Percentiles rank a stretch among this genome's conserved stretches.
Conservation (phyloP, 2,888 invertebrate genomes). For the Sphaerophoria rueppellii region DNA sequence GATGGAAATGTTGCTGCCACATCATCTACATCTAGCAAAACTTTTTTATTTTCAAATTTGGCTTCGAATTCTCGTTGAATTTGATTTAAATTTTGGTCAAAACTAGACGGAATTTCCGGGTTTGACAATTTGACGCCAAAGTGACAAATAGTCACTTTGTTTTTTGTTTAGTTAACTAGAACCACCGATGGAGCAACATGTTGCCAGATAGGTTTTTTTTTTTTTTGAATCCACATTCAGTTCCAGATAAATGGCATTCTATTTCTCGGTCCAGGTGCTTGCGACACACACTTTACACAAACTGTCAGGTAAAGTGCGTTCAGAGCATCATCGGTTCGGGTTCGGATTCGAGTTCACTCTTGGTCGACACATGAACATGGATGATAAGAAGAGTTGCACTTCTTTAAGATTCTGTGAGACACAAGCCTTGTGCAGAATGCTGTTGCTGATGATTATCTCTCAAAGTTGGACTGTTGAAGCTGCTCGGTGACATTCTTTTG, state of each 20-base stretch:
- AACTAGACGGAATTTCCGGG: constrained; percentile 61
- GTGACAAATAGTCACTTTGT: constrained; percentile 26
- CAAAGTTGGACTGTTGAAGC: constrained; percentile 31
- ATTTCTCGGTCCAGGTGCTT: constrained; percentile 58
- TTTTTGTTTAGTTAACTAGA: neutral
- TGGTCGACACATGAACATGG: constrained; percentile 19
- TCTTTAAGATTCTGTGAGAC: neutral
- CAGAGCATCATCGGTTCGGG: neutral
- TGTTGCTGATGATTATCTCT: constrained; percentile 60
- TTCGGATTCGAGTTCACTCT: constrained; percentile 25
- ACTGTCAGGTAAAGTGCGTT: constrained; percentile 60
- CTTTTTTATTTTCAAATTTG: constrained; percentile 15
- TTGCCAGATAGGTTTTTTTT: constrained; percentile 42
- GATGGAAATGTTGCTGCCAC: constrained; percentile 48
- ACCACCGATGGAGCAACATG: constrained; percentile 23
- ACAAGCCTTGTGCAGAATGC: too few species aligned
- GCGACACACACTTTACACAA: constrained; percentile 33
- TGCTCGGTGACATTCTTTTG: constrained; percentile 72
- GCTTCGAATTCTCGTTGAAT: constrained; percentile 14
- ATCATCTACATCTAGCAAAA: constrained; percentile 38
- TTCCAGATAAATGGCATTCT: constrained; percentile 51
- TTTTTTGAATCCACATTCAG: constrained; percentile 33
- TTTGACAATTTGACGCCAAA: constrained; percentile 52
- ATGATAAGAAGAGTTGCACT: constrained; percentile 53
- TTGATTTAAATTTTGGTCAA: constrained; percentile 46